Base-by-base conservation (phyloP, 2,888 invertebrate species). In the Julus scandinavius region DNA sequence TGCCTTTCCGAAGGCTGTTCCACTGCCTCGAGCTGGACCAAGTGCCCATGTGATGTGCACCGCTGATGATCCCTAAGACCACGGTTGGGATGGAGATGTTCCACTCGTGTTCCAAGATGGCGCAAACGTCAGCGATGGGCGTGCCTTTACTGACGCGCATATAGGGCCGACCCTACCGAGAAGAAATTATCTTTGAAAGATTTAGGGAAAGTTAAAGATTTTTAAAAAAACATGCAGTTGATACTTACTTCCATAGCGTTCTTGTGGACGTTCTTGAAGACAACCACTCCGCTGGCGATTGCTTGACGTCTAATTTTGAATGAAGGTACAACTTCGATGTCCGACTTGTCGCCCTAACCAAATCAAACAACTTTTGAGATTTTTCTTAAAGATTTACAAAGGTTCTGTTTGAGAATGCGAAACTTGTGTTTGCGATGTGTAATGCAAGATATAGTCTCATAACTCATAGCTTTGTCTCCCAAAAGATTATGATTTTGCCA, bases 51-150 rank as follows among this genome's bases (percentile, higher is more conserved):
- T 88, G 88, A 15, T 89, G 87, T 29, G 90, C 63, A 83, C 90
- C 90, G 9, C 90, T 90, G 15, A 90, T 89, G 41, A 90, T 89
- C 54, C 89, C 89, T 50, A 90, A 87, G 83, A 90, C 90, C 83
- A 90, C 90, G 13, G 89, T 87, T 20, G 90, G 90, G 38, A 89
- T 89, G 40, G 88, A 88, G 40, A 90, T 88, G 84, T 89, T 89
- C 90, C 90, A 90, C 13, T 90, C 90, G 38, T 88, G 88, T 13
- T 89, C 89, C 13, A 90, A 41, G 11, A 90, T 88, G 20, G 89
- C 84, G 9, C 88, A 89, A 85, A 90, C 63, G 87, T 90, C 89
- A 72, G 89, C 89, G 89, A 90, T 90, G 17, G 89, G 87, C 3
- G 90, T 88, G 87, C 90, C 89, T 87, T 89, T 88, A 15, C 88